Conservation (phyloP, 2,113 vertebrate species). For the Herpetotheres cachinnans region DNA sequence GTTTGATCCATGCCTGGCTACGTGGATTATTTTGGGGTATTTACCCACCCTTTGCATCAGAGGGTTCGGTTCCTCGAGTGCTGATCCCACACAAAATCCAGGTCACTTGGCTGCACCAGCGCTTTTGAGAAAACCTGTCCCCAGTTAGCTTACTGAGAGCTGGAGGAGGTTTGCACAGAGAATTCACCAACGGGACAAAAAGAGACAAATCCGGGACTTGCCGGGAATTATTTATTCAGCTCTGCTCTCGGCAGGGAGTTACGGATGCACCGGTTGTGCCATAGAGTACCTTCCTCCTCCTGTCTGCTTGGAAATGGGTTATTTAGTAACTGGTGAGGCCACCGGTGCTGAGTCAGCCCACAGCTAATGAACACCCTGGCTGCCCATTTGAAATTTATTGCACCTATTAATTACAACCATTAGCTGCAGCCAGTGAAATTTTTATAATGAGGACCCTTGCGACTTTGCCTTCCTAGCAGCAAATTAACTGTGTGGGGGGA, state of each 20-base stretch:
- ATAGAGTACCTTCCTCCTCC: not conserved
- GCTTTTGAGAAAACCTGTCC: not conserved
- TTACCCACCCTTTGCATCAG: not conserved
- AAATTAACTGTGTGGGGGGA: conserved; percentile 57
- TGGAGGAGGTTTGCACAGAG: not conserved
- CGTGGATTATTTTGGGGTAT: fast-evolving
- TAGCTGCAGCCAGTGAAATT: conserved; percentile 67
- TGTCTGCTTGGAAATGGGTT: conserved; percentile 60
- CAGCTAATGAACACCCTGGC: conserved; percentile 73
- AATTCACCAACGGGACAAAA: not conserved
- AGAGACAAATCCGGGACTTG: not conserved
- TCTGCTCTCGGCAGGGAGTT: not conserved
- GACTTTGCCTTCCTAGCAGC: conserved; percentile 58
- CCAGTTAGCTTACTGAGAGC: not conserved
- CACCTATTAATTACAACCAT: conserved; percentile 76
- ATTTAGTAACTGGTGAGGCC: conserved; percentile 72
- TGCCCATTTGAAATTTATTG: conserved; percentile 70
- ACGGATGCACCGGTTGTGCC: not conserved
- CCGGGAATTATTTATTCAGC: not conserved
- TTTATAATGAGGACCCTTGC: conserved; percentile 67
- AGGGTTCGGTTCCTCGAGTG: not conserved
- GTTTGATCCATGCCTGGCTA: not conserved
- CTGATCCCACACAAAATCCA: not conserved
- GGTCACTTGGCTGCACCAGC: not conserved
- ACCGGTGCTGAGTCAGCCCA: conserved; percentile 74